Percentiles rank a stretch among this genome's conserved stretches.
Conservation (phyloP, 1,140 invertebrate species). For the Melitaea cinxia region DNA sequence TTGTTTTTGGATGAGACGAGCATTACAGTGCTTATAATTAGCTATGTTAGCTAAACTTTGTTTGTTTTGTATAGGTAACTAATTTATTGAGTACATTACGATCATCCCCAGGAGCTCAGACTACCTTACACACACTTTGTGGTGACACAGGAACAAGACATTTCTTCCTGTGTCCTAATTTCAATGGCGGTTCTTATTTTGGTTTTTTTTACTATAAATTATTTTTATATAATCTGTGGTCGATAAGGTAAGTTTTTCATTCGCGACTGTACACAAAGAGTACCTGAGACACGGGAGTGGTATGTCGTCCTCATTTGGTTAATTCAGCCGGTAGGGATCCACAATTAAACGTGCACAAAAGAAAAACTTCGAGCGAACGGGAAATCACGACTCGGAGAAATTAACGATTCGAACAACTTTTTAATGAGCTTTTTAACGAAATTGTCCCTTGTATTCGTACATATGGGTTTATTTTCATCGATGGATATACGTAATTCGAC, state of each 20-base stretch:
- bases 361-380: constrained; percentile 55
- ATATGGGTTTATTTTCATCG: constrained; percentile 12
- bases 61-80: too few species aligned
- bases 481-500: constrained; percentile 8
- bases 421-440: constrained; percentile 67
- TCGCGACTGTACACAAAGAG: constrained; percentile 43
- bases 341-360: constrained; percentile 74
- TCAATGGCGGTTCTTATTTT: neutral
- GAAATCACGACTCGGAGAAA: constrained; percentile 69
- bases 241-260: neutral
- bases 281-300: constrained; percentile 37
- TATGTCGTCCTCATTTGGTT: constrained; percentile 74
- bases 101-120: too few species aligned
- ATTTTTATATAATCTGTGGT: neutral
- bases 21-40: neutral
- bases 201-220: neutral
- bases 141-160: too few species aligned
- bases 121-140: too few species aligned
- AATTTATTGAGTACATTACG: too few species aligned
- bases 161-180: too few species aligned
- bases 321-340: constrained; percentile 64
- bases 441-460: constrained; percentile 41
- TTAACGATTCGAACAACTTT: constrained; percentile 66
- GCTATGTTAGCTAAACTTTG: neutral
- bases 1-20: neutral